Evolutionary conservation across 2,888 invertebrate genomes (phyloP), one percentile per base, ranked within the genome.

Genomic region (Volucella inanis): DNA sequence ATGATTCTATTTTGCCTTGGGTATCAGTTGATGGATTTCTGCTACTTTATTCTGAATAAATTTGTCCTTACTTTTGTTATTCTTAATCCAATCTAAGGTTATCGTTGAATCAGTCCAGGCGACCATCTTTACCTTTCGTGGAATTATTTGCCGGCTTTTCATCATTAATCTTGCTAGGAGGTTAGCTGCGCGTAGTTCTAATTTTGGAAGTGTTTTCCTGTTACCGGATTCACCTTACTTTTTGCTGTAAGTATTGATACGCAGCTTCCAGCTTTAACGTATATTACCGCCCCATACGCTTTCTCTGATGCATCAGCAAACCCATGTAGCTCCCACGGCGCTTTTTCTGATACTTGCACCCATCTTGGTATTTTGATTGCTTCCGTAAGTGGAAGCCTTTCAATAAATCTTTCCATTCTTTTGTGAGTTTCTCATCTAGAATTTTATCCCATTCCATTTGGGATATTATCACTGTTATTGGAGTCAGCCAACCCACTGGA

Each of bases 371-470:
- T 31, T 31, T 6, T 31, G 31, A 31, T 31, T 31, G 31, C 31
- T 31, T 31, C 31, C 31, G 6, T 6, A 31, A 31, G 31, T 31
- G 31, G 31, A 31, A 31, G 31, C 31, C 31, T 6, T 31, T 4
- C 31, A 31, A 31, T 31, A 6, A 31, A 6, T 31, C 31, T 4
- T 54, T 39, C 39, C 12, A 9, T 15, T 43, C 12, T 49, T 22
- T 64, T 38, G 22, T 47, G 6, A 64, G 64, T 39, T 70, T 45
- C 18, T 70, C 55, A 55, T 55, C 18, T 12, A 68, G n/a, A 39
- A 22, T 14, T 12, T 70, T 14, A 55, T 70, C 70, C 70, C 70
- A 70, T 31, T 67, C 47, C 57, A 15, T 31, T 75, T 64, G n/a
- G n/a, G n/a, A n/a, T 39, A 47, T 31, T 55, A 11, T 38, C 41